phyloP scores from a whole-genome alignment of 2,113 vertebrate genomes.

The Narcine bancroftii region DNA sequence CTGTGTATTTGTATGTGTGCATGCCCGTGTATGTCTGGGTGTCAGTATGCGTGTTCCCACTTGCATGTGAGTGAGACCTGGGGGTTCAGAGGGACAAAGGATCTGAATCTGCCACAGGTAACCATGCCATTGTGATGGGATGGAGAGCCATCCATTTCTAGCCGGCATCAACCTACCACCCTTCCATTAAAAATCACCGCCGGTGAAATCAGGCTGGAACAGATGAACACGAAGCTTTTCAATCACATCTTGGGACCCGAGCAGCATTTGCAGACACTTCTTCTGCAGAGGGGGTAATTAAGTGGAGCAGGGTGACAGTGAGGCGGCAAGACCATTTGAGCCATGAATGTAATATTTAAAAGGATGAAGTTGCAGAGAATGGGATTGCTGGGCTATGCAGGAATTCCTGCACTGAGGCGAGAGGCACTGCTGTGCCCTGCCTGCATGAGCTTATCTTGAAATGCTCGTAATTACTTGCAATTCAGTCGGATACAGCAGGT shows the following conservation, averaged over 20 bases:
- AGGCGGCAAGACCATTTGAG: not conserved
- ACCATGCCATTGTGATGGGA: too few species aligned
- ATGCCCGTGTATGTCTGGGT: too few species aligned
- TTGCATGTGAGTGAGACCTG: too few species aligned
- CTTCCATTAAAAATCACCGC: too few species aligned
- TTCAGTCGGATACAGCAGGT: not conserved
- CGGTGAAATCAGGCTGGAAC: too few species aligned
- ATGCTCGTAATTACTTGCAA: not conserved
- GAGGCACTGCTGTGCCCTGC: not conserved
- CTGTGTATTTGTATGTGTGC: too few species aligned
- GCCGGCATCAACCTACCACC: too few species aligned
- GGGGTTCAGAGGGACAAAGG: too few species aligned
- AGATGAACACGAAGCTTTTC: not conserved
- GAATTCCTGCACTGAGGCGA: not conserved
- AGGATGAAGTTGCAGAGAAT: not conserved
- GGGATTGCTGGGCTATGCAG: not conserved
- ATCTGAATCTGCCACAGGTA: too few species aligned
- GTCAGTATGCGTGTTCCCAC: too few species aligned
- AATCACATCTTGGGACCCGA: not conserved
- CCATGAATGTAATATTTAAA: not conserved
- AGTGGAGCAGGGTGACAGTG: not conserved
- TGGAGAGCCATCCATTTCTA: too few species aligned
- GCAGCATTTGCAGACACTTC: not conserved
- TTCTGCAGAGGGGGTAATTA: not conserved
- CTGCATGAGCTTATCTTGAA: not conserved